These are phyloP conservation scores for Orestias chungarensis DNA, from an alignment of 2,797 vertebrate genomes.

Conservation along the genomic window DNA sequence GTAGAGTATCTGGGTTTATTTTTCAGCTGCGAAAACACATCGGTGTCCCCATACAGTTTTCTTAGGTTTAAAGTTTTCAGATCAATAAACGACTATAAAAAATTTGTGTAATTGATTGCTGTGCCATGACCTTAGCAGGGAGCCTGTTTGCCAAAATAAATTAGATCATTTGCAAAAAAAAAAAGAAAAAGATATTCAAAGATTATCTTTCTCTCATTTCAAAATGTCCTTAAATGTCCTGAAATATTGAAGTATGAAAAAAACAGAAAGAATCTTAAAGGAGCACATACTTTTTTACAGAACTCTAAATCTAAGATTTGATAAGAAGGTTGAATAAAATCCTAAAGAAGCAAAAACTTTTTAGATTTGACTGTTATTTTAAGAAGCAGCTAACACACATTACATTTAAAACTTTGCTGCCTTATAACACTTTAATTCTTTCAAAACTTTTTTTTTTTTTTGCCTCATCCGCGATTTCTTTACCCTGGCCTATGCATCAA, in stretches of 20 bases:
- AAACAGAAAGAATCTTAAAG: not conserved
- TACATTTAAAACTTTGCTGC: slow-evolving; percentile 4
- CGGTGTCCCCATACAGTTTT: not conserved
- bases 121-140: not conserved
- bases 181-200: too few relatives aligned
- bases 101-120: not conserved
- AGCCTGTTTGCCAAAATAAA: too few relatives aligned
- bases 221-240: not conserved
- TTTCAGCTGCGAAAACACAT: not conserved
- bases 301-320: slow-evolving; percentile 21
- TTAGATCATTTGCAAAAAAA: too few relatives aligned
- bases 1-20: slow-evolving; percentile 31
- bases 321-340: slow-evolving; percentile 24
- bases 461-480: slow-evolving; percentile 13
- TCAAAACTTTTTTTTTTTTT: not conserved
- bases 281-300: not conserved
- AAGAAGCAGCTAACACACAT: not conserved
- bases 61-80: not conserved
- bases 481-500: slow-evolving; percentile 10
- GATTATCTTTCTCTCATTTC: not conserved
- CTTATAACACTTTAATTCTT: slow-evolving; percentile 7
- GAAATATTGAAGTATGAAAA: not conserved
- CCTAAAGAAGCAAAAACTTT: slow-evolving; percentile 13
- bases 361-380: slow-evolving; percentile 13
- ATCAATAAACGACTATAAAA: not conserved